These are phyloP conservation scores for Ianthella basta DNA, from an alignment of 37 sponge, comb jelly and placozoan genomes.

Conservation along the genomic window DNA sequence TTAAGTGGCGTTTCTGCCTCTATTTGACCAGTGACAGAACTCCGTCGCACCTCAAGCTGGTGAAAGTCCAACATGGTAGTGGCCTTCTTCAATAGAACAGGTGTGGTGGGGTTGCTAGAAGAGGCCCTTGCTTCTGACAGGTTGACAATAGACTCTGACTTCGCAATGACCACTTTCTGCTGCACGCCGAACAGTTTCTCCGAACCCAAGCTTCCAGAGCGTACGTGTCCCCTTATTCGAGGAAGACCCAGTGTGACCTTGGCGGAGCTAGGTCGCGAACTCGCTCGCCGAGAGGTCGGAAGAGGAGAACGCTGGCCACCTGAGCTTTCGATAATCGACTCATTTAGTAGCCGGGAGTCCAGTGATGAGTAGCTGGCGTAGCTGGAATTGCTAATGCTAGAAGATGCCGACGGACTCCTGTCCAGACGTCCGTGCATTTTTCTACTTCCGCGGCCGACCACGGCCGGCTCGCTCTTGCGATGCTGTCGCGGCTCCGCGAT, in stretches of 20 bases:
- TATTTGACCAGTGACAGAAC: slow-evolving; percentile 19
- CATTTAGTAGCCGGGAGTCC: not conserved
- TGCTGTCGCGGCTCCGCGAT: not conserved
- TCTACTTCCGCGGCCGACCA: too few relatives aligned
- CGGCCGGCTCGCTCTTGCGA: not conserved
- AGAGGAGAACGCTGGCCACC: not conserved
- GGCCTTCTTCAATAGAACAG: not conserved
- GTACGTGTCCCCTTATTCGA: slow-evolving; percentile 7
- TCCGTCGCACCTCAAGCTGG: slow-evolving; percentile 8
- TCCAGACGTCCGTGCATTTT: not conserved
- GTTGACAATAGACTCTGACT: slow-evolving; percentile 10
- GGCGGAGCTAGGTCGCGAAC: not conserved
- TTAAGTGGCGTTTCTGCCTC: not conserved
- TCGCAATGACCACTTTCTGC: slow-evolving; percentile 3
- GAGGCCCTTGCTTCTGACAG: not conserved
- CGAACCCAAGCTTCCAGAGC: slow-evolving; percentile 16
- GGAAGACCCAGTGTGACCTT: not conserved
- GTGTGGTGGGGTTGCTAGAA: not conserved
- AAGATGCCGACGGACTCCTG: not conserved
- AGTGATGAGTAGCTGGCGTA: not conserved
- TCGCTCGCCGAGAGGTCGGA: not conserved
- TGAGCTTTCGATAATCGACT: not conserved
- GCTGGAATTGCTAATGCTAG: not conserved
- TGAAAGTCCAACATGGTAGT: not conserved
- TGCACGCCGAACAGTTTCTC: not conserved